Evolutionary conservation across 2,113 vertebrate species (phyloP).

Genomic region (Orycteropus afer): DNA sequence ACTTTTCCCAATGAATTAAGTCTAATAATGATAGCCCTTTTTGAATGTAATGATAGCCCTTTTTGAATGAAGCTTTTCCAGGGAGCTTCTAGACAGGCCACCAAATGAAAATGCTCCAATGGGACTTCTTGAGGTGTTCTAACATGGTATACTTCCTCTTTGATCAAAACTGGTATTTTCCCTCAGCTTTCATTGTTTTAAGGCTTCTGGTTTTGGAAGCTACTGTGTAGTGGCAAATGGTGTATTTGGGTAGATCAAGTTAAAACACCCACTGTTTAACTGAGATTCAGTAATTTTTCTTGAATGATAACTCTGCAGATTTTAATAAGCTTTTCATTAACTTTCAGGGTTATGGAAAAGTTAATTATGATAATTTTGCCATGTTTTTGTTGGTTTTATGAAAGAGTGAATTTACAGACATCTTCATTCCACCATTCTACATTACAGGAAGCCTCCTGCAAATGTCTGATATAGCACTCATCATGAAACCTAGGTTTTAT

Average conservation of each 20-base stretch:
- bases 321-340: not conserved
- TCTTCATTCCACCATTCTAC: too few relatives aligned
- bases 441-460: not conserved
- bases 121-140: not conserved
- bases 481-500: not conserved
- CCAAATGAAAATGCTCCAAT: not conserved
- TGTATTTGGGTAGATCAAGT: not conserved
- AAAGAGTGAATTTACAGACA: not conserved
- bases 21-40: not conserved
- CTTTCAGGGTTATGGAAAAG: not conserved
- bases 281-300: not conserved
- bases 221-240: not conserved
- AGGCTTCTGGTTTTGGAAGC: not conserved
- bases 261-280: not conserved
- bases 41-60: too few relatives aligned
- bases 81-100: not conserved
- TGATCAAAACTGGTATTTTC: not conserved
- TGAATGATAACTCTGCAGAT: not conserved
- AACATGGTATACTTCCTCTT: not conserved
- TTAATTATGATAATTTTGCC: not conserved
- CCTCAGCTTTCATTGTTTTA: not conserved
- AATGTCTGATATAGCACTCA: not conserved
- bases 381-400: not conserved
- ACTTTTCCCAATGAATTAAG: not conserved
- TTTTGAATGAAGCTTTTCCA: not conserved